Percentiles rank a stretch among this genome's conserved stretches.
phyloP scores from a whole-genome alignment of 2,888 invertebrate genomes.

The Perdita meconis region DNA sequence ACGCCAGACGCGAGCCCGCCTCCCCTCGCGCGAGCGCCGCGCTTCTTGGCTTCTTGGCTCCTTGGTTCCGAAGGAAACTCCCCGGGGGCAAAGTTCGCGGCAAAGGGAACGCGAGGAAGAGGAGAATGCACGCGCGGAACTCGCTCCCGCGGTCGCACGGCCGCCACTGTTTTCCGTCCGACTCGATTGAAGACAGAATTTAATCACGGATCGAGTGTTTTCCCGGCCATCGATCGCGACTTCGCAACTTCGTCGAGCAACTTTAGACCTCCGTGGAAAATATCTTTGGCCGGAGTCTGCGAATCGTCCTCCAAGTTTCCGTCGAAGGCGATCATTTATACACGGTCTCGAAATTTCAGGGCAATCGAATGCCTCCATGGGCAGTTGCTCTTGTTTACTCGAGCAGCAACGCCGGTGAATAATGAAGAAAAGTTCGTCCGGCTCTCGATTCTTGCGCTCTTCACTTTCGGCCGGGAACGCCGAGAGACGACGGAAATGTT shows the following conservation, averaged over 20 bases:
- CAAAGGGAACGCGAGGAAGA: constrained; percentile 17
- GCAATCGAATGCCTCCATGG: background rate
- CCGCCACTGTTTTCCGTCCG: constrained; percentile 20
- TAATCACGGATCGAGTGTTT: background rate
- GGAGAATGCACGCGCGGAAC: constrained; percentile 24
- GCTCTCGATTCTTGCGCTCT: background rate
- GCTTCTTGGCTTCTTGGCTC: no score
- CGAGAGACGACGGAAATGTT: background rate
- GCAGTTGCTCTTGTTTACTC: background rate
- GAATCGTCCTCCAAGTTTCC: background rate
- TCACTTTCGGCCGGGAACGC: background rate
- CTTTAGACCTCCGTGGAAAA: background rate
- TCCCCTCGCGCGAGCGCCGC: constrained; percentile 34
- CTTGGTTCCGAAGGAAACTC: constrained; percentile 63
- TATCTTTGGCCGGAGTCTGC: no score
- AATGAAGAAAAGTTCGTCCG: background rate
- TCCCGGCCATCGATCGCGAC: background rate
- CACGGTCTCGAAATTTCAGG: background rate
- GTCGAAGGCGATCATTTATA: background rate
- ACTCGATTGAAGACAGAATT: constrained; percentile 33
- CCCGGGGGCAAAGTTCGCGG: constrained; percentile 19
- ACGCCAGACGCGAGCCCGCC: constrained; percentile 8
- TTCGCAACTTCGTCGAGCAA: background rate
- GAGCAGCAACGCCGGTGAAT: background rate
- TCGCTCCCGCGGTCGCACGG: background rate